These are phyloP conservation scores for Sebastes steindachneri DNA, from an alignment of 2,797 vertebrate species.

Conservation along the genomic window DNA sequence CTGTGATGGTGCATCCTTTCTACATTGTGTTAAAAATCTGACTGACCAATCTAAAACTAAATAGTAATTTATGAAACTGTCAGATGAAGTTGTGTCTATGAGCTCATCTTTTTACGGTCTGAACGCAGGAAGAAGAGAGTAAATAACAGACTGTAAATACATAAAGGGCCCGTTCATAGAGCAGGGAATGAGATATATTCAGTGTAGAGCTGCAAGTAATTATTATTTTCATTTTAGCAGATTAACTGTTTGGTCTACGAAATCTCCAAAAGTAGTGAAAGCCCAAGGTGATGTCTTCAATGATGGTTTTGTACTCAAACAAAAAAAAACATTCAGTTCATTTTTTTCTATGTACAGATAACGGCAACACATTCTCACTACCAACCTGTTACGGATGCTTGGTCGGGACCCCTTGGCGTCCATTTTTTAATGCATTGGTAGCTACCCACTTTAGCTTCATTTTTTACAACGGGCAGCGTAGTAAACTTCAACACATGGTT, in stretches of 20 bases:
- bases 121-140: not conserved
- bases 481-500: not conserved
- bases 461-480: not conserved
- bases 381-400: accelerated
- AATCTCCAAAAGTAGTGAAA: no score
- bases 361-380: no score
- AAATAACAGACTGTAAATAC: not conserved
- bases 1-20: not conserved
- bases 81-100: no score
- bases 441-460: not conserved
- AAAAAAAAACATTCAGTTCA: no score
- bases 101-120: not conserved
- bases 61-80: not conserved
- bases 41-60: not conserved
- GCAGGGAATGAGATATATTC: not conserved
- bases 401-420: no score
- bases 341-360: no score
- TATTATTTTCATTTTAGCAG: not conserved
- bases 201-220: not conserved
- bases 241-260: no score
- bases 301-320: no score
- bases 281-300: no score
- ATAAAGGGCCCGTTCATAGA: not conserved
- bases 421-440: no score
- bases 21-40: not conserved